A percentile compares a stretch with the other conserved stretches of the same genome.
These are phyloP conservation scores for Urophycis tenuis DNA, from an alignment of 2,797 vertebrate genomes.

Conservation along the genomic window DNA sequence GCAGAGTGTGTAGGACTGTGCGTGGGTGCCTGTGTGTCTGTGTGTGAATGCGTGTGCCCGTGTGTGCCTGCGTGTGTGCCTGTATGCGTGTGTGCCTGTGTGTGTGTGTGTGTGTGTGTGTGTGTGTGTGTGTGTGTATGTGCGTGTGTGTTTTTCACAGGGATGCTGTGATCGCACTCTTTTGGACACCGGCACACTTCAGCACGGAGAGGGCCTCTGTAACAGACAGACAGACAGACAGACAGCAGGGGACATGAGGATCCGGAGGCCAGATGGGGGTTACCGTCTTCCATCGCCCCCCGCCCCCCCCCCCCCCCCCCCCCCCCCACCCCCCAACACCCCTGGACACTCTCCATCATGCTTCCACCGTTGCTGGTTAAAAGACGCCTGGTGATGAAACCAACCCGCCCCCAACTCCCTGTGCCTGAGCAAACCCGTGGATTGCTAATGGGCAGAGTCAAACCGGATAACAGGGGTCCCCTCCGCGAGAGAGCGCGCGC, in stretches of 20 bases:
- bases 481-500: too few relatives aligned
- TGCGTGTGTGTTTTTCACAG: slow-evolving; percentile 32
- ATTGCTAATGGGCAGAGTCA: too few relatives aligned
- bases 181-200: slow-evolving; percentile 32
- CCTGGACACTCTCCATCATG: neutral
- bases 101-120: slow-evolving; percentile 17
- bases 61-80: too few relatives aligned
- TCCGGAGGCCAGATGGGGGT: neutral
- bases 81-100: slow-evolving; percentile 11
- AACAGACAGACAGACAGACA: slow-evolving; percentile 37
- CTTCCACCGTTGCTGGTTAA: neutral
- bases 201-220: slow-evolving; percentile 52
- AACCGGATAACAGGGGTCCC: too few relatives aligned
- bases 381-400: too few relatives aligned
- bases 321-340: too few relatives aligned
- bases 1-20: slow-evolving; percentile 20
- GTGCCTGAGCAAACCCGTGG: too few relatives aligned
- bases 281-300: neutral
- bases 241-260: neutral
- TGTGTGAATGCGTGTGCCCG: slow-evolving; percentile 10
- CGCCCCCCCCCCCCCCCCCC: too few relatives aligned
- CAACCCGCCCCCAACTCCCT: too few relatives aligned
- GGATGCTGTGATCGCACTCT: slow-evolving; percentile 41
- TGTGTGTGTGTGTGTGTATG: slow-evolving; percentile 1
- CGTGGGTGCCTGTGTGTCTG: slow-evolving; percentile 16